phyloP scores from a whole-genome alignment of 2,113 vertebrate genomes.

The Pungitius pungitius region DNA sequence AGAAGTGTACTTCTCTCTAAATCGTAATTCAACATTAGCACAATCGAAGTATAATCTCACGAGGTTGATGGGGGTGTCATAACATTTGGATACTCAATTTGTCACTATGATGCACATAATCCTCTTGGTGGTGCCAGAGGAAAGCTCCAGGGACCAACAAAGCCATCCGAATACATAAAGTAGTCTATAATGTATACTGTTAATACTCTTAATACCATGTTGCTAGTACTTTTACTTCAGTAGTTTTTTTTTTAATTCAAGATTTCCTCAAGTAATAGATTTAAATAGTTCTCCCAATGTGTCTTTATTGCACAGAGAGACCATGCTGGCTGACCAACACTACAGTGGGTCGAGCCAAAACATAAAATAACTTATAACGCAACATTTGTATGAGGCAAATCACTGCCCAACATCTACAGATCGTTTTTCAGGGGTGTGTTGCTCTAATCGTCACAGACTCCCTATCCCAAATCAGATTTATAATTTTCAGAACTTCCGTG shows the following conservation, averaged over 20 bases:
- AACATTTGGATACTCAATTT: not conserved
- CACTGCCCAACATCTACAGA: not conserved
- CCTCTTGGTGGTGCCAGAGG: constrained; percentile 1
- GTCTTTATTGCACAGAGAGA: not conserved
- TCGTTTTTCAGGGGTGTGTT: not conserved
- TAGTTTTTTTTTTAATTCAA: not conserved
- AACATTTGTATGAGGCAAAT: constrained; percentile 11
- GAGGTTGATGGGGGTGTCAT: not conserved
- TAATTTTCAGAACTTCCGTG: constrained; percentile 1
- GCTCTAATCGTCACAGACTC: not conserved
- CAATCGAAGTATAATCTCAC: not conserved
- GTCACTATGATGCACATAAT: not conserved
- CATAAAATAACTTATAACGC: constrained; percentile 2
- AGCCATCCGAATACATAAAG: not conserved
- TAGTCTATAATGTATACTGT: not conserved
- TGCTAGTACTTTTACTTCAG: not conserved
- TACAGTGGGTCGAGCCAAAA: constrained; percentile 6
- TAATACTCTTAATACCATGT: not conserved
- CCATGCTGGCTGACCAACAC: not conserved
- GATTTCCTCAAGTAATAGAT: not conserved
- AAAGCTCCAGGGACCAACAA: not conserved
- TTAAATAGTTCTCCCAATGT: not conserved
- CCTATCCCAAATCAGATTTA: constrained; percentile 18
- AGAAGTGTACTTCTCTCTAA: not conserved
- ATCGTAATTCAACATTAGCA: not conserved